Evolutionary conservation across 2,113 vertebrate genomes (phyloP).

Genomic region (Brachionichthys hirsutus): DNA sequence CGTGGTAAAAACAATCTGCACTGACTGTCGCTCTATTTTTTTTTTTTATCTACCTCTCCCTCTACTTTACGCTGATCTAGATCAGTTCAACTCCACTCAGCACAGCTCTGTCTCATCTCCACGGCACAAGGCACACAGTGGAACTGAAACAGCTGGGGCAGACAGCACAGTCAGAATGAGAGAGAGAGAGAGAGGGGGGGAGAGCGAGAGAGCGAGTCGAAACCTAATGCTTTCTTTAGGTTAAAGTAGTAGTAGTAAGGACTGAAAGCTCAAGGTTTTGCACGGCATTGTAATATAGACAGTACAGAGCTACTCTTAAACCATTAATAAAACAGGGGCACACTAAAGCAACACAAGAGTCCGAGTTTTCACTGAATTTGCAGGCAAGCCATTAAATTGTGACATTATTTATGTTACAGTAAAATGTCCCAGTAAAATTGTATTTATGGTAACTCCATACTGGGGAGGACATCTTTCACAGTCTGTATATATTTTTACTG

Average conservation of each 20-base stretch:
- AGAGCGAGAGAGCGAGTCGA: slow-evolving; percentile 23
- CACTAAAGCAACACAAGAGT: no score
- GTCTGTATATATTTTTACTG: no score
- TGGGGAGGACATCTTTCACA: no score
- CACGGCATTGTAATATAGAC: no score
- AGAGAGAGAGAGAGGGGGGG: slow-evolving; percentile 38
- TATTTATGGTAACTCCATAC: no score
- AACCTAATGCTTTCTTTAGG: no score
- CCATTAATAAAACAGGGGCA: no score
- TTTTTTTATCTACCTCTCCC: slow-evolving; percentile 31
- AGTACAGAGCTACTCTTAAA: no score
- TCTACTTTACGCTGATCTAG: slow-evolving; percentile 47
- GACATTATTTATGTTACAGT: no score
- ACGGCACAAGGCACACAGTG: slow-evolving; percentile 64
- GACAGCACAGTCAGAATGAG: slow-evolving; percentile 59
- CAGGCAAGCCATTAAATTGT: no score
- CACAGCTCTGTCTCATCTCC: slow-evolving; percentile 61
- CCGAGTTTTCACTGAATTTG: no score
- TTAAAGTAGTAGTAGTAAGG: slow-evolving; percentile 32
- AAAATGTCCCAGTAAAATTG: no score
- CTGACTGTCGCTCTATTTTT: slow-evolving; percentile 18
- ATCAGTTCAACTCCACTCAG: slow-evolving; percentile 59
- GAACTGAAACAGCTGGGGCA: slow-evolving; percentile 75
- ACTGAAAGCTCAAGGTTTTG: slow-evolving; percentile 32
- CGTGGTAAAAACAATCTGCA: slow-evolving; percentile 42